Conservation (phyloP, 2,797 vertebrate genomes). For the Hippopotamyrus pictus region DNA sequence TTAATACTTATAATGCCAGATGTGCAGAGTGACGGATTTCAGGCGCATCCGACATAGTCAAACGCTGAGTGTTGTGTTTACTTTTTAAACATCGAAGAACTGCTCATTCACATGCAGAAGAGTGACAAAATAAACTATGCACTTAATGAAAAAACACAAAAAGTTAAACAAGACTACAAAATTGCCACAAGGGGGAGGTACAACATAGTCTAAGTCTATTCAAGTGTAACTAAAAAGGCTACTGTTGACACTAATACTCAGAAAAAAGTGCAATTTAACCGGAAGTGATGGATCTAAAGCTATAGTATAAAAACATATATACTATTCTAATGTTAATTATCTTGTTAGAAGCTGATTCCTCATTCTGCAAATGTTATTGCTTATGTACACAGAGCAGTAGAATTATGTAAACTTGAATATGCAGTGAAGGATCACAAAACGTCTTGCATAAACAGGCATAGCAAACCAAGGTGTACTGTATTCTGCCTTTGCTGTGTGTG, state of each 20-base stretch:
- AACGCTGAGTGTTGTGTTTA: not conserved
- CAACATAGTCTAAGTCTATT: not conserved
- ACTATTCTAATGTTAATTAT: not conserved
- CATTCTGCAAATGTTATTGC: not conserved
- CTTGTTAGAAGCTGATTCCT: not conserved
- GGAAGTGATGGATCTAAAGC: not conserved
- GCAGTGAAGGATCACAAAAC: not conserved
- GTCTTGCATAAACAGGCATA: not conserved
- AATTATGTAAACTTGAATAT: not conserved
- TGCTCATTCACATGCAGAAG: not conserved
- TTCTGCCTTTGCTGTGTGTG: not conserved
- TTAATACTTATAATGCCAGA: not conserved
- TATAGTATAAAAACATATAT: not conserved
- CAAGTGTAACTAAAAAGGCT: not conserved
- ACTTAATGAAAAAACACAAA: not conserved
- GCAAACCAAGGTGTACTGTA: not conserved
- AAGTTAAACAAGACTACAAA: not conserved
- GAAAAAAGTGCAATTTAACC: not conserved
- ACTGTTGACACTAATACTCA: not conserved
- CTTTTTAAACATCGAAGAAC: not conserved
- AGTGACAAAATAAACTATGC: not conserved
- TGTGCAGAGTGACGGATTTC: not conserved
- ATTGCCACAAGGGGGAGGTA: not conserved
- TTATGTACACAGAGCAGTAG: not conserved
- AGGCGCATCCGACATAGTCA: not conserved